phyloP scores from a whole-genome alignment of 2,113 vertebrate species.

The Sturnus vulgaris region DNA sequence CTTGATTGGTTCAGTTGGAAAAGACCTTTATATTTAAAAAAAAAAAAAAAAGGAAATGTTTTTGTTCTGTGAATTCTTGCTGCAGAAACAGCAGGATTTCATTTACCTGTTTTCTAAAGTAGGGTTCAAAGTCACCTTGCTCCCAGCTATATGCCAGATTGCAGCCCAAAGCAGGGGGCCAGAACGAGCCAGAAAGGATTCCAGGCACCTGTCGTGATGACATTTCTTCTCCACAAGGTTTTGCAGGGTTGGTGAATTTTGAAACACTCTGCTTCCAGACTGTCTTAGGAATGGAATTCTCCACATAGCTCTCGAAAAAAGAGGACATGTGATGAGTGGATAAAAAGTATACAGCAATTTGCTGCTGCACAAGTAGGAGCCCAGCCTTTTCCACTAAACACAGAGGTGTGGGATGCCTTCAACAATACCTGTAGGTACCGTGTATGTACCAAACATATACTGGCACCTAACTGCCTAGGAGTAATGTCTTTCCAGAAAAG shows the following conservation, averaged over 20 bases:
- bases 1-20: not conserved
- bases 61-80: not conserved
- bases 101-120: not conserved
- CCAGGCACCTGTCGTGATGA: not conserved
- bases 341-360: not conserved
- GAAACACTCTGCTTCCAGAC: not conserved
- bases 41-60: not conserved
- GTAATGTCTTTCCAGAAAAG: not conserved
- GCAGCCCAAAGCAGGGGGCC: not conserved
- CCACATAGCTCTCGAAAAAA: not conserved
- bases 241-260: not conserved
- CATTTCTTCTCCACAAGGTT: not conserved
- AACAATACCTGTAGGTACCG: not conserved
- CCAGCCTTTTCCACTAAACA: not conserved
- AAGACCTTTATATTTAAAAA: not conserved
- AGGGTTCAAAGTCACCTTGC: not conserved
- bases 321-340: not conserved
- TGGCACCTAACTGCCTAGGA: not conserved
- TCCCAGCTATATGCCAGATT: not conserved
- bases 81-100: not conserved
- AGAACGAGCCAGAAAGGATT: not conserved
- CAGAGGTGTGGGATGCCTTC: not conserved
- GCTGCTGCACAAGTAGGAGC: not conserved
- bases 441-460: not conserved
- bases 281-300: not conserved